Conservation (phyloP, 1,140 invertebrate genomes). For the Theocolax elegans region DNA sequence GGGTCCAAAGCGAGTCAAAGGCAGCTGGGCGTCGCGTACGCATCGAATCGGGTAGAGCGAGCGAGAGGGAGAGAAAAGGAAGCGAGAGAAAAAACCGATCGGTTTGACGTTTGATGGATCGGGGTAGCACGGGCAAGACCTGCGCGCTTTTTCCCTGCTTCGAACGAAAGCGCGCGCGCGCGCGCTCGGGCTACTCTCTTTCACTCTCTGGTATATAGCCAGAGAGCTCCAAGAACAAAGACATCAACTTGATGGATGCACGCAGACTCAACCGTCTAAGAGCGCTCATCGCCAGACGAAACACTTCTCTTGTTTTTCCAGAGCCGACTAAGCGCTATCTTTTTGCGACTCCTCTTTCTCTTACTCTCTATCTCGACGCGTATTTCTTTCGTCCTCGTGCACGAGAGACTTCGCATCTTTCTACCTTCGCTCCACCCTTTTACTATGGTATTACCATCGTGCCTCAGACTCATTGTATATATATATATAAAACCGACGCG, state of each 20-base stretch:
- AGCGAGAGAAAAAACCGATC: conserved; percentile 55
- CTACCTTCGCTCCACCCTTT: neutral
- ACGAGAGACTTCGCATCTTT: neutral
- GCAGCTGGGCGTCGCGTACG: conserved; percentile 54
- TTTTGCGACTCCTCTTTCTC: neutral
- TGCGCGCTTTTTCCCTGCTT: conserved; percentile 46
- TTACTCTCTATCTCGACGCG: neutral
- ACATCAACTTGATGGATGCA: conserved; percentile 60
- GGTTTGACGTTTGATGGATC: conserved; percentile 61
- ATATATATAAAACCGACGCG: conserved; percentile 27
- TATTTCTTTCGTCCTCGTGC: neutral
- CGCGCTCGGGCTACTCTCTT: conserved; percentile 39
- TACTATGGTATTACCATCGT: conserved; percentile 1
- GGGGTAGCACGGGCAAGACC: neutral
- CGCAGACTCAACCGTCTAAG: conserved; percentile 53
- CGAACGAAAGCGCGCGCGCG: neutral
- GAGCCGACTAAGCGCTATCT: conserved; percentile 8
- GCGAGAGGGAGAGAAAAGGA: conserved; percentile 17
- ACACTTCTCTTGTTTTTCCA: conserved; percentile 59
- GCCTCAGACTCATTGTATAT: conserved; percentile 38
- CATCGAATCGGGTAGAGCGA: conserved; percentile 39
- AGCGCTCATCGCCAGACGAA: conserved; percentile 60
- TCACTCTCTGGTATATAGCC: conserved; percentile 27
- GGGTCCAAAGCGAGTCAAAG: conserved; percentile 39
- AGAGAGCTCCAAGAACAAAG: conserved; percentile 55